A percentile compares a stretch with the other conserved stretches of the same genome.
phyloP scores from a whole-genome alignment of 2,888 invertebrate genomes.

The Copidosoma aretas region DNA sequence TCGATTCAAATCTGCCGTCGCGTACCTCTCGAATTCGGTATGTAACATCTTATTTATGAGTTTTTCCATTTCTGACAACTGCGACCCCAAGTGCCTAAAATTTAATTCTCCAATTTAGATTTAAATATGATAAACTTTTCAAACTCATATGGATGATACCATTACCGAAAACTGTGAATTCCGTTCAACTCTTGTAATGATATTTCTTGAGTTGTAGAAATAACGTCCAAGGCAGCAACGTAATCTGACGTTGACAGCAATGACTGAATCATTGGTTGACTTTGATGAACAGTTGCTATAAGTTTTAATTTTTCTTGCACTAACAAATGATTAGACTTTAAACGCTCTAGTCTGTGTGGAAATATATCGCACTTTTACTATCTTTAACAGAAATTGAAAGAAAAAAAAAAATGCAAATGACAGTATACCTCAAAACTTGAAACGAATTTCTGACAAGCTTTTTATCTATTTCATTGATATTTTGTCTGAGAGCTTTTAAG shows the following conservation, averaged over 20 bases:
- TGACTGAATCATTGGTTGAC: slow-evolving; percentile 95
- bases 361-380: neutral
- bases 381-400: neutral
- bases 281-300: slow-evolving; percentile 96
- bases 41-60: slow-evolving; percentile 96
- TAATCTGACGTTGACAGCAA: slow-evolving; percentile 94
- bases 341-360: slow-evolving; percentile 67
- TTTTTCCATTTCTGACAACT: slow-evolving; percentile 93
- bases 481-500: slow-evolving; percentile 75
- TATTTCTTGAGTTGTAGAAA: slow-evolving; percentile 94
- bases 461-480: slow-evolving; percentile 79
- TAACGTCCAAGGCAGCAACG: slow-evolving; percentile 95
- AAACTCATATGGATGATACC: too few species aligned
- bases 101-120: slow-evolving; percentile 20
- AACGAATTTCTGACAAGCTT: slow-evolving; percentile 82
- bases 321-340: slow-evolving; percentile 70
- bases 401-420: neutral
- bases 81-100: slow-evolving; percentile 88
- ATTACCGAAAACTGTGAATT: slow-evolving; percentile 84
- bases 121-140: too few species aligned
- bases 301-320: slow-evolving; percentile 81
- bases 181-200: slow-evolving; percentile 88
- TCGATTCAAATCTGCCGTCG: slow-evolving; percentile 89
- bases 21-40: slow-evolving; percentile 91
- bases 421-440: slow-evolving; percentile 68